Evolutionary conservation across 2,113 vertebrate genomes (phyloP).

Genomic region (Calonectris borealis): DNA sequence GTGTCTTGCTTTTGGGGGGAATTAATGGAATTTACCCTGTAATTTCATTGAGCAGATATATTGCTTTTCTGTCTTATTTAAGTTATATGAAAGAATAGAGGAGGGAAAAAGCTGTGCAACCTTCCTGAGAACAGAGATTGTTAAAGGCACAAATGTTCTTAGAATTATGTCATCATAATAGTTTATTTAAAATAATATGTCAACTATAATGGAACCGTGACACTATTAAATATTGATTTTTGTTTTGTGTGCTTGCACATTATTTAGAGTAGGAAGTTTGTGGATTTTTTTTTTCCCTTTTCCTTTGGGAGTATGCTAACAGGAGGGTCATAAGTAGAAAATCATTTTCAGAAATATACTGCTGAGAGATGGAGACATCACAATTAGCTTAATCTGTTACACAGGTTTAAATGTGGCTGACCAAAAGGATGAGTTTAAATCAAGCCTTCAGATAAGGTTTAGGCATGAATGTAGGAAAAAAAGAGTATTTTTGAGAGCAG

Average conservation of each 20-base stretch:
- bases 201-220: not conserved
- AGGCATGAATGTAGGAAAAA: not conserved
- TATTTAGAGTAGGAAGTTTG: not conserved
- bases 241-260: not conserved
- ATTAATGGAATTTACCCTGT: not conserved
- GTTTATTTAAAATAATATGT: not conserved
- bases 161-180: not conserved
- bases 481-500: not conserved
- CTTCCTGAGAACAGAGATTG: not conserved
- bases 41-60: not conserved
- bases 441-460: not conserved
- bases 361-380: not conserved
- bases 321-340: not conserved
- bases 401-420: not conserved
- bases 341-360: not conserved
- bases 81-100: not conserved
- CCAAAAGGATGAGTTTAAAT: not conserved
- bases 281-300: not conserved
- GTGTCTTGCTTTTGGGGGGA: not conserved
- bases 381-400: not conserved
- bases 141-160: not conserved
- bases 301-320: not conserved
- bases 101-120: not conserved
- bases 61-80: not conserved
- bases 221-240: not conserved